Percentiles rank a stretch among this genome's conserved stretches.
Evolutionary conservation across 2,888 invertebrate genomes (phyloP).

Genomic region (Gasteruption jaculator): DNA sequence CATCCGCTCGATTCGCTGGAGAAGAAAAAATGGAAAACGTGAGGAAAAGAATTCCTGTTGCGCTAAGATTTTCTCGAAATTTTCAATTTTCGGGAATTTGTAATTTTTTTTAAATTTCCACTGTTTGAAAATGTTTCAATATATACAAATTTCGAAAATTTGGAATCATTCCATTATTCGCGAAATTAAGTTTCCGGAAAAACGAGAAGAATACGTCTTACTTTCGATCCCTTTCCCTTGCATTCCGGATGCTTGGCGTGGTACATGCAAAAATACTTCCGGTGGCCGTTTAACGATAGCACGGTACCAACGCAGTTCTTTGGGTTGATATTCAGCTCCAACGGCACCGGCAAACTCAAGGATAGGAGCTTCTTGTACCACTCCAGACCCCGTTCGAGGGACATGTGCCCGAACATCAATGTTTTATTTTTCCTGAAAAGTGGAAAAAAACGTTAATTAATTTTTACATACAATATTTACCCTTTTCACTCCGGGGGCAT

Average conservation of each 20-base stretch:
- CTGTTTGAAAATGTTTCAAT: neutral
- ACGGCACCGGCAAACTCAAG: conserved; percentile 77
- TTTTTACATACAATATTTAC: conserved; percentile 2
- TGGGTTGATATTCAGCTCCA: conserved; percentile 86
- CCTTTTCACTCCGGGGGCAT: too few species aligned
- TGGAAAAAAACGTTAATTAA: conserved; percentile 10
- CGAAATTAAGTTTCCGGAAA: neutral
- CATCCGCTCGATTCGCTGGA: conserved; percentile 68
- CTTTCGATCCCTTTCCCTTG: conserved; percentile 63
- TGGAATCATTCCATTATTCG: conserved; percentile 3
- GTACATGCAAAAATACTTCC: conserved; percentile 98
- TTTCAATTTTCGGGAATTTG: too few species aligned
- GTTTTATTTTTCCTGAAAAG: conserved; percentile 83
- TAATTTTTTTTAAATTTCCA: neutral
- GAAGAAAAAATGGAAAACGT: conserved; percentile 16
- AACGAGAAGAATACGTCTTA: conserved; percentile 38
- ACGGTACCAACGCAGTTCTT: conserved; percentile 97
- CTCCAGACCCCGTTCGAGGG: conserved; percentile 84
- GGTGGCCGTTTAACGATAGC: conserved; percentile 89
- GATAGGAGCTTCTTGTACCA: conserved; percentile 93
- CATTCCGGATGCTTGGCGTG: conserved; percentile 91
- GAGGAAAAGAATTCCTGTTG: too few species aligned
- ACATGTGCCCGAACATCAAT: conserved; percentile 88
- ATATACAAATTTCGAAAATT: too few species aligned
- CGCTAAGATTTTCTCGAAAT: neutral